Conservation (phyloP, 2,113 vertebrate species). For the Spermophilus dauricus region DNA sequence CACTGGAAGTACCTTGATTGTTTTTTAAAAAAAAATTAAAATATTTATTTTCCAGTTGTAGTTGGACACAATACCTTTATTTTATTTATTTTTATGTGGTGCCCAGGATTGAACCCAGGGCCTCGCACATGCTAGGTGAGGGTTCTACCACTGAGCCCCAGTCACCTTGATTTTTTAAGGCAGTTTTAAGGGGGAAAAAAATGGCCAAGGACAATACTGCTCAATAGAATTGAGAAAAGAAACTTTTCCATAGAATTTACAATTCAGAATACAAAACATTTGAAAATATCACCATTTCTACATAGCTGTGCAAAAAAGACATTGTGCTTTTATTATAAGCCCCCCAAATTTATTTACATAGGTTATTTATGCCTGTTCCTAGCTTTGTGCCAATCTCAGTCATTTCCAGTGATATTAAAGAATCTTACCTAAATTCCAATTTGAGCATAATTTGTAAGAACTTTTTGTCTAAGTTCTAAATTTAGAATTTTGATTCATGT, state of each 20-base stretch:
- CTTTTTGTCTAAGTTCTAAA: conserved; percentile 43
- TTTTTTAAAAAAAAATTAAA: too few species aligned
- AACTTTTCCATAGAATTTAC: conserved; percentile 29
- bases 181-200: conserved; percentile 33
- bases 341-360: background rate
- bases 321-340: background rate
- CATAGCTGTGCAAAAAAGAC: background rate
- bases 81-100: too few species aligned
- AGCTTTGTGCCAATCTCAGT: background rate
- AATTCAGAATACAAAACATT: conserved; percentile 8
- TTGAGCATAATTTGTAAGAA: background rate
- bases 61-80: too few species aligned
- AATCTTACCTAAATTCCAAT: conserved; percentile 44
- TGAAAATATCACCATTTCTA: conserved; percentile 38
- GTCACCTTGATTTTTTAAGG: conserved; percentile 9
- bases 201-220: conserved; percentile 7
- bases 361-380: background rate
- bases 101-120: too few species aligned
- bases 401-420: background rate
- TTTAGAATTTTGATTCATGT: background rate
- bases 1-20: too few species aligned
- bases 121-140: too few species aligned
- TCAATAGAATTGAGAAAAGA: conserved; percentile 37
- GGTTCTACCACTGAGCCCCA: too few species aligned
- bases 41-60: too few species aligned